Conservation (phyloP, 1,140 invertebrate genomes). For the Drosophila guanche region DNA sequence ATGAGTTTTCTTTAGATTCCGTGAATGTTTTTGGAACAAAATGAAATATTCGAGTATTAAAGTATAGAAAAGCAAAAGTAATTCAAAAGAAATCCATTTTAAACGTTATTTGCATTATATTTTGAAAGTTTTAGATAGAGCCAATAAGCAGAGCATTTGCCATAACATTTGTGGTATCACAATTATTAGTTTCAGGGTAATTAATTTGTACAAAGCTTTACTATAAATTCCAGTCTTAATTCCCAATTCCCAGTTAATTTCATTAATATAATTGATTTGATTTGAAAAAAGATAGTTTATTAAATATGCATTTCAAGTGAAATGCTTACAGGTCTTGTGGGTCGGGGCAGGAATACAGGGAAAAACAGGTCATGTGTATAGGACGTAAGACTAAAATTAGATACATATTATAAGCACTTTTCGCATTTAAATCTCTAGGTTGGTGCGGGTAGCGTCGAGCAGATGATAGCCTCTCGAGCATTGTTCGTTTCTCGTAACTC, state of each 20-base stretch:
- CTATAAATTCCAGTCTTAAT: not conserved
- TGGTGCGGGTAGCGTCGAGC: constrained; percentile 26
- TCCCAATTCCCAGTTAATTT: too few relatives aligned
- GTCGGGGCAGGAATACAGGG: not conserved
- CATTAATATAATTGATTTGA: constrained; percentile 2
- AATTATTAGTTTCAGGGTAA: too few relatives aligned
- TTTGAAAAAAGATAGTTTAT: constrained; percentile 56
- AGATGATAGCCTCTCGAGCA: constrained; percentile 53
- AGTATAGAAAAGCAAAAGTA: not conserved
- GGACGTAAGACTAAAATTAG: constrained; percentile 41
- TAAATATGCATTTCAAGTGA: constrained; percentile 51
- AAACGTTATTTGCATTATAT: too few relatives aligned
- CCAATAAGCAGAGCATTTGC: too few relatives aligned
- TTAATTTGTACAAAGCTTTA: not conserved
- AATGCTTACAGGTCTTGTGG: constrained; percentile 12
- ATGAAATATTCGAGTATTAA: too few relatives aligned
- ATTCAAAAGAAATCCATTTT: not conserved
- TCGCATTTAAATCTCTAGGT: constrained; percentile 51
- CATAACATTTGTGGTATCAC: too few relatives aligned
- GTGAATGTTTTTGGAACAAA: too few relatives aligned
- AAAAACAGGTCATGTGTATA: constrained; percentile 21
- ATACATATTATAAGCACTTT: constrained; percentile 56
- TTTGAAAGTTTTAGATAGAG: too few relatives aligned
- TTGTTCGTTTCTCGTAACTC: constrained; percentile 16
- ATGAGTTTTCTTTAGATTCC: too few relatives aligned